Percentiles rank a stretch among this genome's conserved stretches.
phyloP scores from a whole-genome alignment of 2,113 vertebrate genomes.

The Dunckerocampus dactyliophorus region DNA sequence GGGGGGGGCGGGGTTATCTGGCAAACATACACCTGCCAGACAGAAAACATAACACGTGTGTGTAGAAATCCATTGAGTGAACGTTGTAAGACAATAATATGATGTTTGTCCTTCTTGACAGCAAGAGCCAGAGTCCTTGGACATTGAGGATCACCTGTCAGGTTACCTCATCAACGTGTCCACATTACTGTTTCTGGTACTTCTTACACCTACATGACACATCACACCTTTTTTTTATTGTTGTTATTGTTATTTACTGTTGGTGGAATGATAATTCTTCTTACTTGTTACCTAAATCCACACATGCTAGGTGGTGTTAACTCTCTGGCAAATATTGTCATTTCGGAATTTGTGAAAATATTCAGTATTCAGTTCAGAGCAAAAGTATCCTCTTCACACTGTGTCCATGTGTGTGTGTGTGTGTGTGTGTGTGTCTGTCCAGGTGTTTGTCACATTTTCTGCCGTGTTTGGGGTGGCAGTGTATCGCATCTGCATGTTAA shows the following conservation, averaged over 20 bases:
- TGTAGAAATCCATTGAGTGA: conserved; percentile 2
- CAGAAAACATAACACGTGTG: conserved; percentile 22
- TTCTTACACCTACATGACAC: conserved; percentile 41
- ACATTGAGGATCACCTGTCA: conserved; percentile 84
- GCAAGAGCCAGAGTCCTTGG: conserved; percentile 83
- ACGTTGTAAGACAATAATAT: conserved; percentile 3
- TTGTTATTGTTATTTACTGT: too few species aligned
- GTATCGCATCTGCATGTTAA: conserved; percentile 87
- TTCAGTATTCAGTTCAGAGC: too few species aligned
- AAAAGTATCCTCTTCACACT: too few species aligned
- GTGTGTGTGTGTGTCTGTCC: conserved; percentile 21
- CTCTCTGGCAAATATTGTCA: too few species aligned
- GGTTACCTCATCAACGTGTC: conserved; percentile 88
- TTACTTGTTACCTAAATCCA: too few species aligned
- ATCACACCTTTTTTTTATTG: too few species aligned
- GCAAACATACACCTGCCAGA: conserved; percentile 34
- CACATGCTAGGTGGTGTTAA: too few species aligned
- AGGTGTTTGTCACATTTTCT: conserved; percentile 89
- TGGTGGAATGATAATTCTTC: too few species aligned
- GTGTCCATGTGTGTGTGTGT: conserved; percentile 8
- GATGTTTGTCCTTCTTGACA: conserved; percentile 19
- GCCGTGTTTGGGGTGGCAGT: conserved; percentile 90
- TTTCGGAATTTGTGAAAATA: too few species aligned
- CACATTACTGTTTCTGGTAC: conserved; percentile 90
- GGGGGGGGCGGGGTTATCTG: conserved; percentile 43